These are phyloP conservation scores for Melanotus villosus DNA, from an alignment of 2,888 invertebrate species.

Conservation along the genomic window DNA sequence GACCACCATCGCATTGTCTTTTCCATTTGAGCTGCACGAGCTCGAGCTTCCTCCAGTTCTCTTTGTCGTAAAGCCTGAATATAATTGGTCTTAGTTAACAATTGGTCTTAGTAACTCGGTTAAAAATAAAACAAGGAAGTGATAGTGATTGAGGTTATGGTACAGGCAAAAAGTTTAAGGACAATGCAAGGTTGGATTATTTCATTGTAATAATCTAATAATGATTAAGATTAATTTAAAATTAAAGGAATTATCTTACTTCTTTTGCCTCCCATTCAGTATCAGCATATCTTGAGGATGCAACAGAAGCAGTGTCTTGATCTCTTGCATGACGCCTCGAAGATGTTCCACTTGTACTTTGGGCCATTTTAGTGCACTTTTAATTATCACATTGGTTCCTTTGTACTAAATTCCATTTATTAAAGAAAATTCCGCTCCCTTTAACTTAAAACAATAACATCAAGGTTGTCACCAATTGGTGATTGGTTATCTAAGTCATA, in stretches of 20 bases:
- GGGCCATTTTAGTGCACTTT: constrained; percentile 69
- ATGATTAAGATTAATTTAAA: neutral
- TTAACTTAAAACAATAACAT: constrained; percentile 14
- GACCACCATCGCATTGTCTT: constrained; percentile 99
- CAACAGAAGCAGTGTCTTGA: constrained; percentile 73
- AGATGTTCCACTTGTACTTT: constrained; percentile 76
- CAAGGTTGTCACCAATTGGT: constrained; percentile 22
- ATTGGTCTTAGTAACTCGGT: too few species aligned
- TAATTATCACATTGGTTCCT: constrained; percentile 32
- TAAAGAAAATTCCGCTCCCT: neutral
- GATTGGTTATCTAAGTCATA: constrained; percentile 23
- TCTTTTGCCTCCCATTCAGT: constrained; percentile 87
- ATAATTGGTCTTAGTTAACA: too few species aligned
- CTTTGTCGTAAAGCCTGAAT: constrained; percentile 78
- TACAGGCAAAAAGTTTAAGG: neutral
- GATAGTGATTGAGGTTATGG: constrained; percentile 6
- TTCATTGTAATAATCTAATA: constrained; percentile 27
- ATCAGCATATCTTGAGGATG: constrained; percentile 76
- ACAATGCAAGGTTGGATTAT: constrained; percentile 17
- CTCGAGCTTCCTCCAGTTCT: constrained; percentile 94
- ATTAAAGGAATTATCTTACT: constrained; percentile 64
- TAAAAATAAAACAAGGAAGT: too few species aligned
- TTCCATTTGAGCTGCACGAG: constrained; percentile 97
- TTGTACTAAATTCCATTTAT: constrained; percentile 28
- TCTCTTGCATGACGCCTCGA: constrained; percentile 75